Evolutionary conservation across 2,797 vertebrate species (phyloP), one percentile per base, ranked within the genome.

Genomic region (Platalea minor): DNA sequence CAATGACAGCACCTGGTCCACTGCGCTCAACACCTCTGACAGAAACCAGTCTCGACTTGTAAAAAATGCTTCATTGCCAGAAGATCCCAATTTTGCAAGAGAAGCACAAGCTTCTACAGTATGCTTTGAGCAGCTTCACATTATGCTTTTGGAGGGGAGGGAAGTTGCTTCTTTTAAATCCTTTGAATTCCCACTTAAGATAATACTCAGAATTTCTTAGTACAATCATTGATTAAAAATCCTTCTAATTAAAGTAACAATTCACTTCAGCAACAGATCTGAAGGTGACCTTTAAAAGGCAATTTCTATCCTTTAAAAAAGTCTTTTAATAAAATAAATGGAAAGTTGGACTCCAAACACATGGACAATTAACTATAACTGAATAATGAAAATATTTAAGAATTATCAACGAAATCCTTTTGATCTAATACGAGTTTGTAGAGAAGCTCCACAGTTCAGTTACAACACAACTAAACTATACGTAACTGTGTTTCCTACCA

Each of bases 311-410:
- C 6, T 82, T 81, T 78, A 76, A 75, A 84, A 60, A 88, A 65
- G 26, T 75, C 43, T 93, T 70, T 50, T 88, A 78, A 41, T 35
- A 88, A 76, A 45, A 78, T 12, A 60, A 83, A 85, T 63, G 26
- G 86, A 86, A 96, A 95, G 70, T 54, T 77, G 19, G 56, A 84
- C 82, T 88, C 59, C 46, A 91, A 94, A 83, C 26, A 86, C 29
- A 86, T 8, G 9, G 54, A 90, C 67, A 97, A 93, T 91, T 91
- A 93, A 85, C 56, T 76, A 63, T 61, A 85, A 81, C 25, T 60
- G 65, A 94, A 88, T 75, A 95, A 96, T 56, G 37, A 93, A 96
- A 95, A 43, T 94, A 77, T n/a, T 90, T 72, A 56, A 64, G 56
- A 88, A 59, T 85, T 88, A 91, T 45, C 68, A 68, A 56, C 2